A percentile compares a stretch with the other conserved stretches of the same genome.
Evolutionary conservation across 1,140 invertebrate species (phyloP).

Genomic region (Lucilia cuprina): DNA sequence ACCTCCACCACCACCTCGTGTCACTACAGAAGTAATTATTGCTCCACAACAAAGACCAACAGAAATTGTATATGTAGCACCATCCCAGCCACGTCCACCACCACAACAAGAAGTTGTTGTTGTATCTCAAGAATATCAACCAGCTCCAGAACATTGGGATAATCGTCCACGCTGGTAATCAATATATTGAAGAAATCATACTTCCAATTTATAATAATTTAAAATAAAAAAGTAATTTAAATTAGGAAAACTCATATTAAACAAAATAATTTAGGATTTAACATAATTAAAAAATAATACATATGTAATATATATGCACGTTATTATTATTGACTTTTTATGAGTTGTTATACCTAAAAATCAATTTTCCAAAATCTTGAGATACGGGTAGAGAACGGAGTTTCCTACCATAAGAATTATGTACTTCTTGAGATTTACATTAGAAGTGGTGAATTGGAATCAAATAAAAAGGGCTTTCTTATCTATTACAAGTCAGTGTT

Average conservation of each 20-base stretch:
- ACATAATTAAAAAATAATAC: too few species aligned
- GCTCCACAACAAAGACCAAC: neutral
- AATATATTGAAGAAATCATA: neutral
- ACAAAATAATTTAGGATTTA: too few species aligned
- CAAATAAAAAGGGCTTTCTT: too few species aligned
- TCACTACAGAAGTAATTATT: neutral
- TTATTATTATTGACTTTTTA: too few species aligned
- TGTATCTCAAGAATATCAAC: neutral
- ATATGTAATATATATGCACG: too few species aligned
- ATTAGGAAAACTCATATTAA: neutral
- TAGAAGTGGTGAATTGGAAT: too few species aligned
- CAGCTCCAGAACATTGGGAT: constrained; percentile 13
- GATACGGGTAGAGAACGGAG: too few species aligned
- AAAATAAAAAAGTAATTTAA: neutral
- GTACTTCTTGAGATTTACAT: too few species aligned
- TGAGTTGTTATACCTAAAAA: too few species aligned
- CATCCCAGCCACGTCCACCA: neutral
- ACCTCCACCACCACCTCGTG: neutral
- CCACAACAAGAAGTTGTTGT: neutral
- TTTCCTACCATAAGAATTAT: too few species aligned
- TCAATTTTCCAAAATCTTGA: too few species aligned
- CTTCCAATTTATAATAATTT: neutral
- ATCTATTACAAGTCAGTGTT: too few species aligned
- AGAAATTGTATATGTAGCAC: neutral
- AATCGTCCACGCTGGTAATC: constrained; percentile 9